A percentile compares a stretch with the other conserved stretches of the same genome.
These are phyloP conservation scores for Triplophysa tibetana DNA, from an alignment of 2,113 vertebrate genomes.

Conservation along the genomic window DNA sequence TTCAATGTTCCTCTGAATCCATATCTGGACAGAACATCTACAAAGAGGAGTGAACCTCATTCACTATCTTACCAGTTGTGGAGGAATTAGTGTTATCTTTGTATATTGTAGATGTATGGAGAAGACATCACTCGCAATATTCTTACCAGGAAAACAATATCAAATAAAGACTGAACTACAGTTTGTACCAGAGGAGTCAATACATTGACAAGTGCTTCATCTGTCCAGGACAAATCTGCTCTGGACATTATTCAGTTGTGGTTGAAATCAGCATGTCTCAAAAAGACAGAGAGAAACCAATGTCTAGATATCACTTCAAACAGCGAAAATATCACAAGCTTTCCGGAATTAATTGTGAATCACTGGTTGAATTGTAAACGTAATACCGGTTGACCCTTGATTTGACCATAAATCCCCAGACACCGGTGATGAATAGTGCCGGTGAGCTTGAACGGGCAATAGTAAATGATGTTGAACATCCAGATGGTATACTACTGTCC, in stretches of 20 bases:
- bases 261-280: not conserved
- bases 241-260: not conserved
- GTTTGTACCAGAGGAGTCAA: constrained; percentile 10
- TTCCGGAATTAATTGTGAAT: not conserved
- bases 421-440: not conserved
- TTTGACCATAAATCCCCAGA: not conserved
- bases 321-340: not conserved
- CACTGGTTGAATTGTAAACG: not conserved
- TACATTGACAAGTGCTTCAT: too few relatives aligned
- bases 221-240: too few relatives aligned
- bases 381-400: not conserved
- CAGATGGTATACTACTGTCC: not conserved
- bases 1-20: not conserved
- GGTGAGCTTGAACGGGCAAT: too few relatives aligned
- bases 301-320: too few relatives aligned
- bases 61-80: not conserved
- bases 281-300: too few relatives aligned
- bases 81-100: not conserved
- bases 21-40: too few relatives aligned
- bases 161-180: not conserved
- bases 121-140: not conserved
- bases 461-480: not conserved
- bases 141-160: not conserved
- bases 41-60: too few relatives aligned
- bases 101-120: not conserved